Evolutionary conservation across 1,140 invertebrate species (phyloP).

Genomic region (Lanistes nyassanus): DNA sequence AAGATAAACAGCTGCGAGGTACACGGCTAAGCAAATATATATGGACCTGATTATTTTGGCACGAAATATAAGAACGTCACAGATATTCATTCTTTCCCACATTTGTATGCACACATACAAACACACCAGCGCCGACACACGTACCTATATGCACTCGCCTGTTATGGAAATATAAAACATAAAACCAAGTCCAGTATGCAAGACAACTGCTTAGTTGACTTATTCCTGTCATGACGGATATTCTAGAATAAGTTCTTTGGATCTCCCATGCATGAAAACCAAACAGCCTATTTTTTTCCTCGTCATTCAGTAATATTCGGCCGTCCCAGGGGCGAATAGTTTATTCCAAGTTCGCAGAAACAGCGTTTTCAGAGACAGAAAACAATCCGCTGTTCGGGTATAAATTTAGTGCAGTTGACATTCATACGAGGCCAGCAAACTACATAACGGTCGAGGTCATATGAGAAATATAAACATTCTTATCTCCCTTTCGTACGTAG

Average conservation of each 20-base stretch:
- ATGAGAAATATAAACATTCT: no score
- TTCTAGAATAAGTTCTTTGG: no score
- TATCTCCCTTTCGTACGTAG: not conserved
- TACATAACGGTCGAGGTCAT: not conserved
- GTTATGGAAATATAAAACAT: not conserved
- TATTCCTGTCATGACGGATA: no score
- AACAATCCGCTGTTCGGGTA: no score
- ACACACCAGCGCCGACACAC: not conserved
- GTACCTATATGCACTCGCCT: not conserved
- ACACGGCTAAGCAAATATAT: slow-evolving; percentile 11
- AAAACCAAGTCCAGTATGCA: not conserved
- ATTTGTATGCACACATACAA: not conserved
- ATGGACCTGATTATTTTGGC: not conserved
- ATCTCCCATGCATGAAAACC: no score
- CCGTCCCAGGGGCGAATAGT: no score
- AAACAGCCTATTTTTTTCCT: no score
- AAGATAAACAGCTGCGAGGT: not conserved
- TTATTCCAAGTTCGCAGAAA: no score
- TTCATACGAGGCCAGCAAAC: no score
- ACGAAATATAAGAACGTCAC: slow-evolving; percentile 1
- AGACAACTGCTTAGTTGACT: no score
- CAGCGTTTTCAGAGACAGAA: no score
- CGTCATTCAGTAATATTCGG: not conserved
- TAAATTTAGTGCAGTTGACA: no score
- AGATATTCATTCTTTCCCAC: slow-evolving; percentile 6